Conservation (phyloP, 2,888 invertebrate genomes). For the Amphipoea lucens region DNA sequence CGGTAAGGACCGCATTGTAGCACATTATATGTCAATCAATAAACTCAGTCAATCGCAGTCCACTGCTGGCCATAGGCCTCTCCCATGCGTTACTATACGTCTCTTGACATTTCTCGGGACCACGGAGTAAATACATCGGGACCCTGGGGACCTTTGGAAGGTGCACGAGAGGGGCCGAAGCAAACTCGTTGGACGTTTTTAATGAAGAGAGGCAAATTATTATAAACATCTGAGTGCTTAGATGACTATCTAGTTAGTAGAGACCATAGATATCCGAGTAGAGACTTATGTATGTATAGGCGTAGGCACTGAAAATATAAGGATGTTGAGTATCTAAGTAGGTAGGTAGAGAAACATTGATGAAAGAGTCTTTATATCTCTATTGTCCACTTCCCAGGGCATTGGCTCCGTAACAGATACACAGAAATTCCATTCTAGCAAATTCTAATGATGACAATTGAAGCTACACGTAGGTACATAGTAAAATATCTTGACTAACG, state of each 20-base stretch:
- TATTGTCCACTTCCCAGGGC: conserved; percentile 12
- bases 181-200: too few species aligned
- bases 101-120: too few species aligned
- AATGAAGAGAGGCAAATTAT: neutral
- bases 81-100: neutral
- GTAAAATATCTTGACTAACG: conserved; percentile 1
- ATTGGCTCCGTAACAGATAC: conserved; percentile 19
- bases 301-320: neutral
- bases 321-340: neutral
- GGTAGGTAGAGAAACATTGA: neutral
- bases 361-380: neutral
- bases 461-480: neutral
- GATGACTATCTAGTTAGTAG: too few species aligned
- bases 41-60: neutral
- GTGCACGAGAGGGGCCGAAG: too few species aligned
- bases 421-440: neutral
- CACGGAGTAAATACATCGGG: too few species aligned
- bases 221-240: too few species aligned
- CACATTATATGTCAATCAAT: neutral
- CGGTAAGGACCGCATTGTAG: neutral
- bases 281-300: neutral
- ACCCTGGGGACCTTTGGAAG: too few species aligned
- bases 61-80: neutral
- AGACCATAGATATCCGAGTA: neutral
- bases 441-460: neutral